Evolutionary conservation across 2,797 vertebrate species (phyloP).

Genomic region (Aeoliscus strigatus): DNA sequence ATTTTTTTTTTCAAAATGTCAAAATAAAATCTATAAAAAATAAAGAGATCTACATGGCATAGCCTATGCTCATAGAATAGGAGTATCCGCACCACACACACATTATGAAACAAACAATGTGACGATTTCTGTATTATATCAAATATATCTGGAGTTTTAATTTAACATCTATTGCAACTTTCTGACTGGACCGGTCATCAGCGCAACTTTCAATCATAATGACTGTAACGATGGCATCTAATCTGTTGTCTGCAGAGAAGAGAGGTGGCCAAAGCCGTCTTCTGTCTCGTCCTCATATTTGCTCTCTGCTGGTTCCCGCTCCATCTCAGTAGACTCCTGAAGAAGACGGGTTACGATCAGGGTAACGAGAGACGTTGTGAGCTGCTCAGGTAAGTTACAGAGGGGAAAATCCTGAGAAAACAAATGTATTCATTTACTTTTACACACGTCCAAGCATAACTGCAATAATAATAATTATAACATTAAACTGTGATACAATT

Average conservation of each 20-base stretch:
- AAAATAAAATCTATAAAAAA: too few relatives aligned
- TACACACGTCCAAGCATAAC: too few relatives aligned
- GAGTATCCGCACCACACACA: too few relatives aligned
- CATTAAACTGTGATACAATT: constrained; percentile 4
- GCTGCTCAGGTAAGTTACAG: constrained; percentile 75
- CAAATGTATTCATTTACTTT: too few relatives aligned
- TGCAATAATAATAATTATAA: too few relatives aligned
- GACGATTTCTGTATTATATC: neutral
- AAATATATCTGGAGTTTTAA: neutral
- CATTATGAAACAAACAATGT: too few relatives aligned
- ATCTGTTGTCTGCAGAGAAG: constrained; percentile 80
- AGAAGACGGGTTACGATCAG: constrained; percentile 78
- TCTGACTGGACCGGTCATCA: neutral
- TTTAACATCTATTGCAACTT: neutral
- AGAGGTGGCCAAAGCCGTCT: constrained; percentile 97
- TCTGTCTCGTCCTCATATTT: constrained; percentile 96
- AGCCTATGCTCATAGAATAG: too few relatives aligned
- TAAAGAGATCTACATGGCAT: too few relatives aligned
- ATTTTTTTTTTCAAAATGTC: too few relatives aligned
- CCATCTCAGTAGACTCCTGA: constrained; percentile 90
- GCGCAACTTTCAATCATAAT: neutral
- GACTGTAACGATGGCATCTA: neutral
- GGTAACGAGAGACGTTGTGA: constrained; percentile 82
- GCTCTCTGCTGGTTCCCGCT: constrained; percentile 98
- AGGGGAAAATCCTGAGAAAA: neutral